These are phyloP conservation scores for Drosophila nr. medialis DNA, from an alignment of 2,888 invertebrate genomes.

Conservation along the genomic window DNA sequence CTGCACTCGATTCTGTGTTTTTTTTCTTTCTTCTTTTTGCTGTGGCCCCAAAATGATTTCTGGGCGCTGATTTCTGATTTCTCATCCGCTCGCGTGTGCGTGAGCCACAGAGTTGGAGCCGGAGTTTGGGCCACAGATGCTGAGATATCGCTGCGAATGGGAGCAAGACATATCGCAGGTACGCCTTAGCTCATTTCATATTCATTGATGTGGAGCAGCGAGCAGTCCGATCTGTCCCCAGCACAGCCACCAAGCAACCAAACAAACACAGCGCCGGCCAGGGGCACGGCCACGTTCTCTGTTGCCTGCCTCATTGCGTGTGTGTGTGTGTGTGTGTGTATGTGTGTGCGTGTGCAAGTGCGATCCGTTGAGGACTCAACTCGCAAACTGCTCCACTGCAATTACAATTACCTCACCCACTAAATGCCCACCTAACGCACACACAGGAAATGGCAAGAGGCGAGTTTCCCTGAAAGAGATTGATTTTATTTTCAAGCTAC, in stretches of 20 bases:
- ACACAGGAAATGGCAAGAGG: slow-evolving; percentile 53
- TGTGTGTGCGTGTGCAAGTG: slow-evolving; percentile 39
- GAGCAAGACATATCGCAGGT: slow-evolving; percentile 77
- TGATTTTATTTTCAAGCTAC: slow-evolving; percentile 28
- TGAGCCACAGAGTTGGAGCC: slow-evolving; percentile 50
- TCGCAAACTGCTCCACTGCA: slow-evolving; percentile 26
- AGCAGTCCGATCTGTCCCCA: slow-evolving; percentile 55
- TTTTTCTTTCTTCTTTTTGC: not conserved
- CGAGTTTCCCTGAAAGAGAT: slow-evolving; percentile 13
- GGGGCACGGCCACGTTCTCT: slow-evolving; percentile 59
- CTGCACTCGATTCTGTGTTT: slow-evolving; percentile 38
- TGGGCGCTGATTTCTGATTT: slow-evolving; percentile 68
- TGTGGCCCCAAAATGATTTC: slow-evolving; percentile 56
- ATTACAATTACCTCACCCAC: slow-evolving; percentile 66
- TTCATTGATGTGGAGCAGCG: slow-evolving; percentile 82
- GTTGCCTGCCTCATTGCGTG: slow-evolving; percentile 28
- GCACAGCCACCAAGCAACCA: not conserved
- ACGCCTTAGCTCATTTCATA: slow-evolving; percentile 79
- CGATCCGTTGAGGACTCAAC: slow-evolving; percentile 46
- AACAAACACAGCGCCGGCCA: slow-evolving; percentile 26
- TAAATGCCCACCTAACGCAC: slow-evolving; percentile 62
- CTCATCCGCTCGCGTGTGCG: slow-evolving; percentile 64
- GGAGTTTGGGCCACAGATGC: slow-evolving; percentile 32
- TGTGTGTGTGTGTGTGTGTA: slow-evolving; percentile 22
- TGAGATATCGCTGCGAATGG: slow-evolving; percentile 64